A percentile compares a stretch with the other conserved stretches of the same genome.
Evolutionary conservation across 1,140 invertebrate species (phyloP).

Genomic region (Ostrea denselamellosa): DNA sequence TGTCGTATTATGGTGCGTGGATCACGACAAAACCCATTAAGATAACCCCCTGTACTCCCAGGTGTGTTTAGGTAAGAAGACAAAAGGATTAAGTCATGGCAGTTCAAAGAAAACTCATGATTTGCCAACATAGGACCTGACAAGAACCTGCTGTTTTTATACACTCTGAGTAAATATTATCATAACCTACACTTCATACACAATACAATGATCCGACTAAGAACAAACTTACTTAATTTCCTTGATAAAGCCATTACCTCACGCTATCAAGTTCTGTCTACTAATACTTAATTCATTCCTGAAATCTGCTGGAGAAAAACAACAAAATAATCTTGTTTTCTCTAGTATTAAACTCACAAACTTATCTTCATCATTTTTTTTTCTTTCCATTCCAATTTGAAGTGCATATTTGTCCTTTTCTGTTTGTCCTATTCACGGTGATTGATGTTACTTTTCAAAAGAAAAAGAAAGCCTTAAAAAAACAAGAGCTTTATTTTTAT

Average conservation of each 20-base stretch:
- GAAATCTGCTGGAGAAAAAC: background rate
- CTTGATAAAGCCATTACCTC: background rate
- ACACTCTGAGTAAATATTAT: conserved; percentile 4
- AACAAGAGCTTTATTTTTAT: background rate
- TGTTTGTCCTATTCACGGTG: background rate
- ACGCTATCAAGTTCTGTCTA: background rate
- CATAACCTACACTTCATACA: conserved; percentile 5
- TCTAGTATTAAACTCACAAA: background rate
- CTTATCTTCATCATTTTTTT: background rate
- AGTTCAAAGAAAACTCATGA: conserved; percentile 10
- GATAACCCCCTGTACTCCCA: background rate
- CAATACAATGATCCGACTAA: background rate
- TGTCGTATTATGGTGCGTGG: background rate
- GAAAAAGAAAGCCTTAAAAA: background rate
- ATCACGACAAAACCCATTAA: conserved; percentile 19
- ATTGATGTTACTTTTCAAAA: background rate
- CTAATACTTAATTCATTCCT: conserved; percentile 4
- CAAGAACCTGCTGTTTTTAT: conserved; percentile 28
- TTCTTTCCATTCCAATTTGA: background rate
- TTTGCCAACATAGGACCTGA: background rate
- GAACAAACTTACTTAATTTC: background rate
- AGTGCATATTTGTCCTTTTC: background rate
- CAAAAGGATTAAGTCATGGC: conserved; percentile 22
- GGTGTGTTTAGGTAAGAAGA: conserved; percentile 37
- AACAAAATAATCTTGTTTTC: background rate